These are phyloP conservation scores for Caretta caretta DNA, from an alignment of 2,113 vertebrate species.

Conservation along the genomic window DNA sequence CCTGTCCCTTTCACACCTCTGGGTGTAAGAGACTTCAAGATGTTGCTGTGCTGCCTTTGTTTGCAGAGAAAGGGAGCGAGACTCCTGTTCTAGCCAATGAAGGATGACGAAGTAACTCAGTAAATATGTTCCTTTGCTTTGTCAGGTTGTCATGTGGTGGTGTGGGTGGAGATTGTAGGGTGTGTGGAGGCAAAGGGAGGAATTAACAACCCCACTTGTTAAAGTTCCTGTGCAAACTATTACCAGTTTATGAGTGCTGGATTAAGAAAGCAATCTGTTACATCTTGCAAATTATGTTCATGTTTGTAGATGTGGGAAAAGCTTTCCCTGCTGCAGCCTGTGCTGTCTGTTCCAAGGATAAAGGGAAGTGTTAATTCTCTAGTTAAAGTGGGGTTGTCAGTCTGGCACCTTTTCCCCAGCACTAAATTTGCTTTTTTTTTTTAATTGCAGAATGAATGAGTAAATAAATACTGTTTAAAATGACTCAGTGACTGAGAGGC, in stretches of 20 bases:
- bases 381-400: not conserved
- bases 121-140: not conserved
- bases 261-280: conserved; percentile 9
- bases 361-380: not conserved
- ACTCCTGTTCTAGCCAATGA: not conserved
- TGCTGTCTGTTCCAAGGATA: not conserved
- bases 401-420: not conserved
- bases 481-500: not conserved
- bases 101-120: not conserved
- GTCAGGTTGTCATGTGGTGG: not conserved
- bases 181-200: not conserved
- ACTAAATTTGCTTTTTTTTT: not conserved
- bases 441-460: not conserved
- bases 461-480: not conserved
- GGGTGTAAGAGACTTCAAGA: not conserved
- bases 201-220: not conserved
- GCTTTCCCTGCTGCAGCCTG: not conserved
- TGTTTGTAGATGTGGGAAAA: not conserved
- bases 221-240: not conserved
- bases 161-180: not conserved
- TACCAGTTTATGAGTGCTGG: not conserved
- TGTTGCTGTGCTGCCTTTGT: not conserved
- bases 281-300: not conserved
- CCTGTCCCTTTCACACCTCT: not conserved
- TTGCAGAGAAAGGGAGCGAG: not conserved